Base-by-base conservation (phyloP, 2,797 vertebrate genomes). In the Sciaenops ocellatus region DNA sequence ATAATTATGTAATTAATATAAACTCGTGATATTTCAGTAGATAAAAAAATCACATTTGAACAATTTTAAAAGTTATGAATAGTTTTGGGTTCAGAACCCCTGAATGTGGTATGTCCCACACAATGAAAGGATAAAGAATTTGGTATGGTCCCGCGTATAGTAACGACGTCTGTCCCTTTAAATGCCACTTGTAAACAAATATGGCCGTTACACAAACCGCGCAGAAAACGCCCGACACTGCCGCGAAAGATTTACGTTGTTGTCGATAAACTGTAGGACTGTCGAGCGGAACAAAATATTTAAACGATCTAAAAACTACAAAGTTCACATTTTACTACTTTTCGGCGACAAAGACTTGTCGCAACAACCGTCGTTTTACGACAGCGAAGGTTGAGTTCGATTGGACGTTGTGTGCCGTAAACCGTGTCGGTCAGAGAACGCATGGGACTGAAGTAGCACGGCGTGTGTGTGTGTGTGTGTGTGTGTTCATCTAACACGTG, bases 371-470 rank as follows among this genome's bases (percentile, higher is more conserved):
- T 26, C 44, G 8, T n/a, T 89, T 90, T 86, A 83, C 86, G 87
- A 54, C 83, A 84, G 62, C 6, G 2, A 12, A 9, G 5, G 6
- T 28, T 6, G 11, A 13, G 15, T 76, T 3, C 66, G 78, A 81
- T 89, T 87, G 89, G 77, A 65, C 11, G 10, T 3, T 11, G 34
- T 13, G 15, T 88, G 78, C 78, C 87, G 92, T 91, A 92, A 93
- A 89, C 9, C 3, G 82, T 26, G 22, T 15, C 12, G 12, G 30
- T 30, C 6, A 8, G 0, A 22, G 69, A 85, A 85, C 90, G 16
- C 87, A 84, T 88, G 87, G 59, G 77, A 63, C 12, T 0, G 28
- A 7, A 18, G 3, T 4, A 18, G 1, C 13, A 2, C 28, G 57
- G 6, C 86, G 90, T 50, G 89, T 76, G 26, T 24, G 30, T 24